Conservation (phyloP, 1,140 invertebrate genomes). For the Heliconius melpomene region DNA sequence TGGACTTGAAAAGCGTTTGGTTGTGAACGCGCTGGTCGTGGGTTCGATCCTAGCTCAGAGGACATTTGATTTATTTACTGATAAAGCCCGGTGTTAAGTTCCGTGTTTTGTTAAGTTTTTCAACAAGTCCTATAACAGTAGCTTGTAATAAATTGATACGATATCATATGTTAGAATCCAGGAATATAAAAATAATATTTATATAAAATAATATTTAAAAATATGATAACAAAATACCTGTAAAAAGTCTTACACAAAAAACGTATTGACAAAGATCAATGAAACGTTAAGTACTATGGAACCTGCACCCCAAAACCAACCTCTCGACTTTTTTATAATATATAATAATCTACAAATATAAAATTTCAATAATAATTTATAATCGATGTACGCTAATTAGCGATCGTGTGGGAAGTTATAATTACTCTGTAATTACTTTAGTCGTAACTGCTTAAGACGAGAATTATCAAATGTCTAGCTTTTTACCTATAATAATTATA, state of each 20-base stretch:
- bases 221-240: no score
- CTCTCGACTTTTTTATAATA: background rate
- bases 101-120: no score
- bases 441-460: slow-evolving; percentile 6
- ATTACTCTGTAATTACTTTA: slow-evolving; percentile 2
- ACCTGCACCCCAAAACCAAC: background rate
- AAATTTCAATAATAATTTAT: slow-evolving; percentile 5
- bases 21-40: no score
- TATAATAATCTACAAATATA: background rate
- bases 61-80: no score
- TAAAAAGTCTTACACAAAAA: background rate
- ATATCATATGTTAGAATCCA: no score
- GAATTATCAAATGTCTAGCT: slow-evolving; percentile 8
- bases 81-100: no score
- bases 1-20: background rate
- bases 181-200: no score
- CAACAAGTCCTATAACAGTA: no score
- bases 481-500: background rate
- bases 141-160: no score
- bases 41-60: no score
- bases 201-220: no score
- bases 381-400: slow-evolving; percentile 12
- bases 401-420: background rate
- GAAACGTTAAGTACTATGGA: background rate
- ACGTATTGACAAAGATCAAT: background rate